Conservation (phyloP, 2,888 invertebrate species). For the Hipparchia semele region DNA sequence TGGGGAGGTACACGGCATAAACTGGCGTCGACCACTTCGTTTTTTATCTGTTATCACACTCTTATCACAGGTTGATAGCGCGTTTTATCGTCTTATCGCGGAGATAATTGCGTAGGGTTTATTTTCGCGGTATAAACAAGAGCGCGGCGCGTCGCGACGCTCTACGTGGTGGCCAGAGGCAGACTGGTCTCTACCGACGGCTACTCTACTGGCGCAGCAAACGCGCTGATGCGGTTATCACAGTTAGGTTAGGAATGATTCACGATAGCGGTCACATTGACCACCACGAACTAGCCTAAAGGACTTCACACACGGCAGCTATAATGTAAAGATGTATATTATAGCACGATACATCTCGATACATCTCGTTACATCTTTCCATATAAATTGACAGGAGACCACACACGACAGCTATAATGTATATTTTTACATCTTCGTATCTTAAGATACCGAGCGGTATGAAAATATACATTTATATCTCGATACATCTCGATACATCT, state of each 20-base stretch:
- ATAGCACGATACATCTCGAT: too few species aligned
- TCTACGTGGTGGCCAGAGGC: slow-evolving; percentile 62
- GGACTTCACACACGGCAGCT: too few species aligned
- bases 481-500: too few species aligned
- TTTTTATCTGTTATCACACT: slow-evolving; percentile 78
- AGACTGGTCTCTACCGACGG: slow-evolving; percentile 52
- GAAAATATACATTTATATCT: too few species aligned
- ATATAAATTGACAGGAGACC: too few species aligned
- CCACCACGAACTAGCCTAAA: slow-evolving; percentile 1
- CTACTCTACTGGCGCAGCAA: slow-evolving; percentile 25
- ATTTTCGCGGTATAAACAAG: slow-evolving; percentile 60
- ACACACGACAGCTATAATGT: too few species aligned
- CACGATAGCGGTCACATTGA: slow-evolving; percentile 13
- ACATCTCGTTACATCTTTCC: too few species aligned
- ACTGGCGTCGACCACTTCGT: slow-evolving; percentile 69
- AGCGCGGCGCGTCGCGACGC: slow-evolving; percentile 51
- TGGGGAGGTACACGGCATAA: slow-evolving; percentile 51
- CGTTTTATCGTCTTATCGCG: slow-evolving; percentile 71
- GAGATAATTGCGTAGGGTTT: slow-evolving; percentile 73
- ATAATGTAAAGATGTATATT: too few species aligned
- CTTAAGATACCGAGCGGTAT: too few species aligned
- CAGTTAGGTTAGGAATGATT: slow-evolving; percentile 29
- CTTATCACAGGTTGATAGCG: slow-evolving; percentile 73
- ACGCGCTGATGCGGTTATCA: slow-evolving; percentile 41
- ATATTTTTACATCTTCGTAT: too few species aligned